Base-by-base conservation (phyloP, 1,140 invertebrate genomes). In the Pseudomyrmex pallidus region DNA sequence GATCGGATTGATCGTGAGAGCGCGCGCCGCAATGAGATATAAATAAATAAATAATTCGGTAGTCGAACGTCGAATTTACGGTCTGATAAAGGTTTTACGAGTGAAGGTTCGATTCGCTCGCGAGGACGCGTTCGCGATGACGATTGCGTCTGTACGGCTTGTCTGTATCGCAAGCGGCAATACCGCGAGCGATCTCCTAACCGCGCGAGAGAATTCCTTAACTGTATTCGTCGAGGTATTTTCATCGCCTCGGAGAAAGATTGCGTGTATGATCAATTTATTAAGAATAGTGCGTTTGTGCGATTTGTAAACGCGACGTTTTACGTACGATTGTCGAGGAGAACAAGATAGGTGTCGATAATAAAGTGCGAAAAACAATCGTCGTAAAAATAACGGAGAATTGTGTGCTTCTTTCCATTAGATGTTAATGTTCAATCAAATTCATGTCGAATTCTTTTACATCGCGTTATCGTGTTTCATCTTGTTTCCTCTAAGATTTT, bases 21-120 rank as follows among this genome's bases (percentile, higher is more conserved):
- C 66, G 9, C 8, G 66, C 22, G 15, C 62, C 7, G 50, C 25
- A 50, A 7, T 5, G 2, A 44, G 64, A 59, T 70, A 80, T 35
- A 35, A n/a, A n/a, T 35, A 35, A 35, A 35, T 59, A 80, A 80
- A 82, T 82, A 82, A 63, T 82, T 82, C 70, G n/a, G 70, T 74
- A 74, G 78, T 82, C 61, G 17, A 82, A 63, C 35, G 12, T 74
- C n/a, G 20, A 63, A 74, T 82, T 82, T 74, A 82, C 10, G 59
- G 44, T 20, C 35, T 22, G 59, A 82, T 82, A 82, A 74, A 62
- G 25, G 25, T 82, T 82, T 35, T 82, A 82, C 48, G 78, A 73
- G 46, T 54, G 46, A 80, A 74, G 35, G 35, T 35, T 35, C 22
- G 61, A 68, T 8, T 35, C 76, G 52, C 17, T 61, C 13, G 20